Evolutionary conservation across 2,797 vertebrate species (phyloP).

Genomic region (Sebastes taczanowskii): DNA sequence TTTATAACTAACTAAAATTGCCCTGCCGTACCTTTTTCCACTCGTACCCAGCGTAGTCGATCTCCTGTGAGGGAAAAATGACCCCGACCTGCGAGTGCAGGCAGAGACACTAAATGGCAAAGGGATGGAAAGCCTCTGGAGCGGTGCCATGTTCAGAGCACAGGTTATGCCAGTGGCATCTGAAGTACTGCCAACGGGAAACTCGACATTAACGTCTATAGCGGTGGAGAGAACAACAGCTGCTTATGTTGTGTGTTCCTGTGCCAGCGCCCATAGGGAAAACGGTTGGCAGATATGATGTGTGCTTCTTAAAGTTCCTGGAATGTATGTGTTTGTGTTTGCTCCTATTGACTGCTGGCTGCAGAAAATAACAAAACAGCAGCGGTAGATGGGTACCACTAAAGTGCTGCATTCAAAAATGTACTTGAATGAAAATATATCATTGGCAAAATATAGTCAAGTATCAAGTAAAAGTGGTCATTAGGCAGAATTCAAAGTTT

Average conservation of each 20-base stretch:
- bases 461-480: background rate
- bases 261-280: constrained; percentile 44
- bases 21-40: constrained; percentile 5
- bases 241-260: constrained; percentile 55
- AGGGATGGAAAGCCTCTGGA: constrained; percentile 51
- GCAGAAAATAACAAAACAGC: background rate
- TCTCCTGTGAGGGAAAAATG: background rate
- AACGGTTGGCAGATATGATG: constrained; percentile 37
- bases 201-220: constrained; percentile 48
- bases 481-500: background rate
- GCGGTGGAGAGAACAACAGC: constrained; percentile 61
- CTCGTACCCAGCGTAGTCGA: background rate
- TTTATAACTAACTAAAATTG: constrained; percentile 42
- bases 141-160: constrained; percentile 40
- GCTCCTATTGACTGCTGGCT: background rate
- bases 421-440: background rate
- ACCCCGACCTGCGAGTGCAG: constrained; percentile 25
- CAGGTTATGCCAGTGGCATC: constrained; percentile 54
- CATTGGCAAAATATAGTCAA: background rate
- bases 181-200: constrained; percentile 66
- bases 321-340: background rate
- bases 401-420: background rate
- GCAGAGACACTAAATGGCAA: constrained; percentile 21
- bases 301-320: constrained; percentile 33
- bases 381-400: background rate